These are phyloP conservation scores for Noctua comes DNA, from an alignment of 2,888 invertebrate genomes.

Conservation along the genomic window DNA sequence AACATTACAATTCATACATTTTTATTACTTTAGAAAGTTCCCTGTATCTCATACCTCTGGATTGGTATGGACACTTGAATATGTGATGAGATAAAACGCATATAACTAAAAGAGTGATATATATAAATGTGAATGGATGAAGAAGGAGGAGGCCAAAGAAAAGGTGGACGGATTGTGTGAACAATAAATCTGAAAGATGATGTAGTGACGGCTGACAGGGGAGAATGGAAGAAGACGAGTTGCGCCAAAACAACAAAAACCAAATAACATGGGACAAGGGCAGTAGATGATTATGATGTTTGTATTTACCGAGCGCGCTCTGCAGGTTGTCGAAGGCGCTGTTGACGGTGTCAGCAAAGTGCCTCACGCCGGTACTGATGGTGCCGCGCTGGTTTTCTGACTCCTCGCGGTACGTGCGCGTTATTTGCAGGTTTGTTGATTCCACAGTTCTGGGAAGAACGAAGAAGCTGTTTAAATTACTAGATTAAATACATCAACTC, in stretches of 20 bases:
- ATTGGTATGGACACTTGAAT: neutral
- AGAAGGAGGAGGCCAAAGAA: neutral
- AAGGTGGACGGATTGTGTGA: neutral
- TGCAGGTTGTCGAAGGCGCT: slow-evolving; percentile 68
- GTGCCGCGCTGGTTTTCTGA: slow-evolving; percentile 71
- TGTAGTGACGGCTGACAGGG: neutral
- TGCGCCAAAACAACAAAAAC: neutral
- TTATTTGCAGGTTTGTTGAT: slow-evolving; percentile 78
- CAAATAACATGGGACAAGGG: neutral
- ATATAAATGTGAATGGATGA: neutral
- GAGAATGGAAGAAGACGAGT: neutral
- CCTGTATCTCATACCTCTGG: neutral
- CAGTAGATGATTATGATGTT: neutral
- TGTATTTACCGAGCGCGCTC: slow-evolving; percentile 68
- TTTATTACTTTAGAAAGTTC: neutral
- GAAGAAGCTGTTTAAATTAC: neutral
- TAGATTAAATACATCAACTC: neutral
- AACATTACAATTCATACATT: neutral
- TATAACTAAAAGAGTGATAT: neutral
- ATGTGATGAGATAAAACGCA: neutral
- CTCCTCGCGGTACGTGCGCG: slow-evolving; percentile 73
- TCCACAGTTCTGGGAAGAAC: slow-evolving; percentile 78
- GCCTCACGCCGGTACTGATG: slow-evolving; percentile 59
- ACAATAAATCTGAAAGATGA: neutral
- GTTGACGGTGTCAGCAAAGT: slow-evolving; percentile 61